Evolutionary conservation across 2,113 vertebrate genomes (phyloP).

Genomic region (Ciconia boyciana): DNA sequence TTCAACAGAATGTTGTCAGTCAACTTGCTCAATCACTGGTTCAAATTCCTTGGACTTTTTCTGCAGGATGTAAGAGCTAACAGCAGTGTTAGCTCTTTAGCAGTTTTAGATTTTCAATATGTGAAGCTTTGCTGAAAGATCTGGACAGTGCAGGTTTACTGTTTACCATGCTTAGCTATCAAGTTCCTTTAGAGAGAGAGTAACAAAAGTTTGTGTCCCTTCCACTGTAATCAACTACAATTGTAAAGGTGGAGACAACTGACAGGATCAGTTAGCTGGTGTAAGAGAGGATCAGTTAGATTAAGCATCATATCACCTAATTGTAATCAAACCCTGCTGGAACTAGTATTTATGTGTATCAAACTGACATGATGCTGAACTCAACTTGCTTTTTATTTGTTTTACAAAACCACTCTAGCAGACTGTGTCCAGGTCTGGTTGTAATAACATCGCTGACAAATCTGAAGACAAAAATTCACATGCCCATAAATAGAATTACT

Average conservation of each 20-base stretch:
- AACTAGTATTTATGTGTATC: not conserved
- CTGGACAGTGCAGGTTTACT: not conserved
- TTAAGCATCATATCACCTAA: not conserved
- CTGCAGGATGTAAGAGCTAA: not conserved
- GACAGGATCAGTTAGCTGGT: not conserved
- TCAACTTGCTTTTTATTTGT: not conserved
- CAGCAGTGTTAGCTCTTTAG: not conserved
- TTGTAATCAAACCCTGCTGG: not conserved
- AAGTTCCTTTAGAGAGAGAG: not conserved
- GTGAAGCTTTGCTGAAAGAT: not conserved
- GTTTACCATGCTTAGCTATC: not conserved
- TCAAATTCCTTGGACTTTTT: not conserved
- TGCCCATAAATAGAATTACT: not conserved
- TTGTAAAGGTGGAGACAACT: not conserved
- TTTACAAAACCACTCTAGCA: not conserved
- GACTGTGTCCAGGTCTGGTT: not conserved
- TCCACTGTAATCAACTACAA: not conserved
- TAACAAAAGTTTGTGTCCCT: not conserved
- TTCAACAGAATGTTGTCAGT: not conserved
- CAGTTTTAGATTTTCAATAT: not conserved
- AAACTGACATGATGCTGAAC: not conserved
- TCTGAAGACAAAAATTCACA: not conserved
- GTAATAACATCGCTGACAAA: not conserved
- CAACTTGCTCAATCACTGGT: not conserved
- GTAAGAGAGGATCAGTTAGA: not conserved